phyloP scores from a whole-genome alignment of 2,113 vertebrate species.

The Larimichthys polyactis region DNA sequence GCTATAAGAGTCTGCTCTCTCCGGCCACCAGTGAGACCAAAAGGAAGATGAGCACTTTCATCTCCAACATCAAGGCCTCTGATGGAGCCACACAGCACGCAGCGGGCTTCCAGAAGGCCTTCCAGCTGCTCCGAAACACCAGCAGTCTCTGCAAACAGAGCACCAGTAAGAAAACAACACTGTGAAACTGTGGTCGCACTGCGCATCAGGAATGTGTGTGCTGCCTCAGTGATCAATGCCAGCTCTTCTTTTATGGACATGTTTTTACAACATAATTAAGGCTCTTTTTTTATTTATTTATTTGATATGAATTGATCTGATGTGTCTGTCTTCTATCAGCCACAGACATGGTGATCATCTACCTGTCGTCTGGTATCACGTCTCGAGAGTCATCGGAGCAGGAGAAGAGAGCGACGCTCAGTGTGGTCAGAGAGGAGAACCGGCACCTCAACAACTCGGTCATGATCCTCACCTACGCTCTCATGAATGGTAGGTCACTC shows the following conservation, averaged over 20 bases:
- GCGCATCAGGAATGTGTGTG: not conserved
- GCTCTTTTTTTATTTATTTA: too few relatives aligned
- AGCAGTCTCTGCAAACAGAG: slow-evolving; percentile 89
- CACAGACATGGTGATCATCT: slow-evolving; percentile 97
- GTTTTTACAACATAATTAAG: not conserved
- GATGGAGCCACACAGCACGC: slow-evolving; percentile 94
- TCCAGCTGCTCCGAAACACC: slow-evolving; percentile 94
- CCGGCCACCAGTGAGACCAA: slow-evolving; percentile 98
- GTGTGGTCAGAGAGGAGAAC: slow-evolving; percentile 95
- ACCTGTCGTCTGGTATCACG: slow-evolving; percentile 95
- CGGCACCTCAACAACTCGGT: slow-evolving; percentile 96
- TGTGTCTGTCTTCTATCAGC: slow-evolving; percentile 73
- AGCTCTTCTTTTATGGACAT: not conserved
- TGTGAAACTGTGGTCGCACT: not conserved
- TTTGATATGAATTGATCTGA: not conserved
- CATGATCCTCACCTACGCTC: slow-evolving; percentile 99
- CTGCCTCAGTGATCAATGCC: not conserved
- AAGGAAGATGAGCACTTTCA: slow-evolving; percentile 97
- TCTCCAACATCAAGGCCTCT: slow-evolving; percentile 90
- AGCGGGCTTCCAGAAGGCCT: slow-evolving; percentile 94
- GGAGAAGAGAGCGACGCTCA: slow-evolving; percentile 94
- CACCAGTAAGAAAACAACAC: slow-evolving; percentile 86
- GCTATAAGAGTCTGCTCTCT: slow-evolving; percentile 96
- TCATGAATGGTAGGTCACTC: slow-evolving; percentile 93
- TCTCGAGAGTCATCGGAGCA: slow-evolving; percentile 93